A percentile compares a stretch with the other conserved stretches of the same genome.
Evolutionary conservation across 2,797 vertebrate genomes (phyloP).

Genomic region (Pantherophis vulpinus): DNA sequence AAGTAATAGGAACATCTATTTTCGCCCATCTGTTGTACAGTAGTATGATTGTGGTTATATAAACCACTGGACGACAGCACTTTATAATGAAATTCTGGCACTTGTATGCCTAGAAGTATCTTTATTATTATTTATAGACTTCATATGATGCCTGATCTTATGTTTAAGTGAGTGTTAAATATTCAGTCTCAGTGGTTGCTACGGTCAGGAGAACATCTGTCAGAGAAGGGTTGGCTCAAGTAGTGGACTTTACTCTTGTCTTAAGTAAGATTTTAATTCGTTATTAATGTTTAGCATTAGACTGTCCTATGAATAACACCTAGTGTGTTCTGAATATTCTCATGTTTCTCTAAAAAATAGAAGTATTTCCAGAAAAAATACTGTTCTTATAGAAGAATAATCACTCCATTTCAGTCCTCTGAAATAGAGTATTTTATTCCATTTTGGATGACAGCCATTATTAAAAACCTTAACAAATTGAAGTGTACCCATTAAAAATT

Average conservation of each 20-base stretch:
- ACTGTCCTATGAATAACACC: slow-evolving; percentile 52
- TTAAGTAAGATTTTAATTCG: slow-evolving; percentile 55
- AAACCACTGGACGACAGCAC: slow-evolving; percentile 57
- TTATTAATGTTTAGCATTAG: slow-evolving; percentile 56
- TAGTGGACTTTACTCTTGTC: slow-evolving; percentile 53
- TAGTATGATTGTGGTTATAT: slow-evolving; percentile 51
- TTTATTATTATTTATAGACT: slow-evolving; percentile 72
- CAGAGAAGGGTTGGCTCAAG: slow-evolving; percentile 39
- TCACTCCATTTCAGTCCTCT: neutral
- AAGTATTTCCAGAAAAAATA: neutral
- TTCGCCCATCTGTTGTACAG: slow-evolving; percentile 53
- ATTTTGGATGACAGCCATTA: neutral
- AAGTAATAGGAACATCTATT: slow-evolving; percentile 43
- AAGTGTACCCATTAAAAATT: neutral
- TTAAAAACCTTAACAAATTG: neutral
- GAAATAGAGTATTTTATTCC: neutral
- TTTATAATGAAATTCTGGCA: slow-evolving; percentile 58
- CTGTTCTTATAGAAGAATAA: neutral
- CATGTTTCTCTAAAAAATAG: neutral
- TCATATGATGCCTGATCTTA: slow-evolving; percentile 61
- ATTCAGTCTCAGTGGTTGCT: slow-evolving; percentile 62
- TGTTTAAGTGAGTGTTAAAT: slow-evolving; percentile 67
- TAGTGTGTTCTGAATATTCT: slow-evolving; percentile 20
- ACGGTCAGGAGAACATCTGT: slow-evolving; percentile 54
- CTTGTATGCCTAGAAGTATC: slow-evolving; percentile 57